These are phyloP conservation scores for Calameuta idolon DNA, from an alignment of 2,888 invertebrate species.

Conservation along the genomic window DNA sequence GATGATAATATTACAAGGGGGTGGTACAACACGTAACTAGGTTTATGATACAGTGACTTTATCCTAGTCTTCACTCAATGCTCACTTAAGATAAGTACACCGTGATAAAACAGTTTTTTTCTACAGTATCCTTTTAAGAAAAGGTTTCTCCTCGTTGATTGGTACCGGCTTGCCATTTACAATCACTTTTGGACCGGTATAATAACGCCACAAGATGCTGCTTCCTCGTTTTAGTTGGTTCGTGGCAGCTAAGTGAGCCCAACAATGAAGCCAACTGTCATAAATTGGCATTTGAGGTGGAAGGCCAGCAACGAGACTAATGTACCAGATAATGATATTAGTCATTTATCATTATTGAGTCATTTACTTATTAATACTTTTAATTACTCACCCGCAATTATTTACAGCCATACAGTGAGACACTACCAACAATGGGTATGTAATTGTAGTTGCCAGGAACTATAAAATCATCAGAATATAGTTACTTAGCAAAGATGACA, in stretches of 20 bases:
- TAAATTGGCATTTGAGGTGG: slow-evolving; percentile 90
- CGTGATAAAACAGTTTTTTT: background rate
- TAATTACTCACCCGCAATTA: slow-evolving; percentile 74
- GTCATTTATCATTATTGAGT: background rate
- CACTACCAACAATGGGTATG: slow-evolving; percentile 94
- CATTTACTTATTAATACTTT: background rate
- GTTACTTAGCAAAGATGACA: background rate
- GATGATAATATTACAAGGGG: background rate
- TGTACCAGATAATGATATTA: background rate
- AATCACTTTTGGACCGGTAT: slow-evolving; percentile 69
- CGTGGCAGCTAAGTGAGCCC: slow-evolving; percentile 79
- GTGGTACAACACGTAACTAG: background rate
- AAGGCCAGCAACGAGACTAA: slow-evolving; percentile 81
- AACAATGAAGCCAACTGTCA: slow-evolving; percentile 84
- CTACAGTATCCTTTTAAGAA: slow-evolving; percentile 15
- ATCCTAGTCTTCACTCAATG: slow-evolving; percentile 1
- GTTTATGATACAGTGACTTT: slow-evolving; percentile 4
- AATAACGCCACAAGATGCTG: slow-evolving; percentile 83
- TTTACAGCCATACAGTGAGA: slow-evolving; percentile 92
- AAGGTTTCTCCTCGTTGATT: slow-evolving; percentile 34
- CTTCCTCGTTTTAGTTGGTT: slow-evolving; percentile 89
- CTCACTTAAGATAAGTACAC: background rate
- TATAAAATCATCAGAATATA: slow-evolving; percentile 60
- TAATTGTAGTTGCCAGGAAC: slow-evolving; percentile 85
- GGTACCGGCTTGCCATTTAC: slow-evolving; percentile 57